Conservation (phyloP, 2,113 vertebrate species). For the Indicator indicator region DNA sequence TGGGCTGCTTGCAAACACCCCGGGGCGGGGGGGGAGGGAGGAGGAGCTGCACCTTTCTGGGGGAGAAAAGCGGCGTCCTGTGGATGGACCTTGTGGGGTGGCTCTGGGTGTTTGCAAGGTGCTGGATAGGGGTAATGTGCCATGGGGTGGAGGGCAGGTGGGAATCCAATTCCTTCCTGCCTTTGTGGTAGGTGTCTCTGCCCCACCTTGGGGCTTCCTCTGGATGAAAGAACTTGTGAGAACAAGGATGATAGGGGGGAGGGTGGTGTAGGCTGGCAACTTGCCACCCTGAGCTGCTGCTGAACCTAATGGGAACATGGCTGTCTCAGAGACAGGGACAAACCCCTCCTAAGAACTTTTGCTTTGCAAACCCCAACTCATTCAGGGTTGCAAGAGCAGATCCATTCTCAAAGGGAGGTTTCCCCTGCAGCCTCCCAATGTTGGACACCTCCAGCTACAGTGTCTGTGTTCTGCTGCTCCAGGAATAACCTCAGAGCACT, state of each 20-base stretch:
- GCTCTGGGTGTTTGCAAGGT: not conserved
- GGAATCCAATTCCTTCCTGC: not conserved
- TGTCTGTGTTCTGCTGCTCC: not conserved
- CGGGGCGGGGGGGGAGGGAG: rapidly evolving
- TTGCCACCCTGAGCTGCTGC: not conserved
- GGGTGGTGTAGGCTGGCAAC: not conserved
- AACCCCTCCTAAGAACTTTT: not conserved
- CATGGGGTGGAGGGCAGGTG: too few relatives aligned
- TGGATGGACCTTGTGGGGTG: not conserved
- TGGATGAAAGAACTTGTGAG: not conserved
- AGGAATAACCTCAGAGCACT: rapidly evolving
- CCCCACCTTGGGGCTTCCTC: not conserved
- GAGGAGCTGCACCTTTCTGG: not conserved
- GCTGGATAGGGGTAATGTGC: not conserved
- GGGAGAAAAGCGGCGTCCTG: not conserved
- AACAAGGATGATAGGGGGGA: rapidly evolving
- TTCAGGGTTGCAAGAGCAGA: not conserved
- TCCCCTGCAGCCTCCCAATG: not conserved
- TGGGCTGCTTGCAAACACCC: not conserved
- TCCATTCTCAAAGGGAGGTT: not conserved
- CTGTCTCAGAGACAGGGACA: not conserved
- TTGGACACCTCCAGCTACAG: not conserved
- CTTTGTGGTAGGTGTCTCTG: not conserved
- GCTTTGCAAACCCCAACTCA: not conserved
- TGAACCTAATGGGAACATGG: rapidly evolving